Conservation (phyloP, 2,888 invertebrate species). For the Altica lythri region DNA sequence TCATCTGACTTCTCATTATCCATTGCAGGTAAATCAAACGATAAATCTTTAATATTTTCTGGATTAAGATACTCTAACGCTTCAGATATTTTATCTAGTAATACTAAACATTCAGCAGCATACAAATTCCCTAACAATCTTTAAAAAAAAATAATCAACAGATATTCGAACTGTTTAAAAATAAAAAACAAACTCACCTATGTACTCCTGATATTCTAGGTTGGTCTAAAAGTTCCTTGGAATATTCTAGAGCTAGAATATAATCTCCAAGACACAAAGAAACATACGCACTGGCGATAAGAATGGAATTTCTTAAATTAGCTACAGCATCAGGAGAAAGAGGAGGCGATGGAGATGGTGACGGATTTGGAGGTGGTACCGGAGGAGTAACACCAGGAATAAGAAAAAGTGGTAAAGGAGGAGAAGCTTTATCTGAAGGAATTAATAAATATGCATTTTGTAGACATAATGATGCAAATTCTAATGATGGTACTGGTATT, state of each 20-base stretch:
- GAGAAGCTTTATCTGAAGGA: constrained; percentile 59
- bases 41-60: constrained; percentile 67
- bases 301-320: constrained; percentile 67
- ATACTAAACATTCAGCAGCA: constrained; percentile 84
- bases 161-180: neutral
- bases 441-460: constrained; percentile 80
- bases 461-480: constrained; percentile 88
- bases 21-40: constrained; percentile 56
- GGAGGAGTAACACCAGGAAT: constrained; percentile 54
- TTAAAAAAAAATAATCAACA: constrained; percentile 47
- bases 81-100: constrained; percentile 80
- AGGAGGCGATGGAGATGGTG: constrained; percentile 66
- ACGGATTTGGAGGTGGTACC: constrained; percentile 52
- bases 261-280: constrained; percentile 84
- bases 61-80: constrained; percentile 84
- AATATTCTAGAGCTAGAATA: constrained; percentile 76
- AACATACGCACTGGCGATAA: constrained; percentile 83
- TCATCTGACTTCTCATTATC: constrained; percentile 59
- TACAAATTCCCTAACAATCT: constrained; percentile 86
- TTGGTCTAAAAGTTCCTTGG: constrained; percentile 73
- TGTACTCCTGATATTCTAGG: constrained; percentile 74
- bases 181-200: constrained; percentile 58
- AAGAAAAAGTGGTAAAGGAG: constrained; percentile 55
- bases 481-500: constrained; percentile 84
- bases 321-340: constrained; percentile 66